phyloP scores from a whole-genome alignment of 2,797 vertebrate genomes.

The Manis crassicaudata region DNA sequence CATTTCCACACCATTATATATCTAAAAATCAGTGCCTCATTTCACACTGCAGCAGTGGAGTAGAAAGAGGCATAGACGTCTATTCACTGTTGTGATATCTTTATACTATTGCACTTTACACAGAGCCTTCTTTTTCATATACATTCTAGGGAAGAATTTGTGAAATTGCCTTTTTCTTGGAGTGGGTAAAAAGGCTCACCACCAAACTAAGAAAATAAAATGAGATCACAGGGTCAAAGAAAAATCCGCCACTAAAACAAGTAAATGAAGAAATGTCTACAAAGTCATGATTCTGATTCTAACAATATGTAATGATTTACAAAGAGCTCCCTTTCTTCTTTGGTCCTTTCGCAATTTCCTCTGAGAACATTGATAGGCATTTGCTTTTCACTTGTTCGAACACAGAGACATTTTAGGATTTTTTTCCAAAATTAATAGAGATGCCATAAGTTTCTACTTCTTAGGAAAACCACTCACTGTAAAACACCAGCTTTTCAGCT shows the following conservation, averaged over 20 bases:
- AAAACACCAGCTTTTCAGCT: neutral
- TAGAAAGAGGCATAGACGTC: neutral
- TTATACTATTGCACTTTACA: neutral
- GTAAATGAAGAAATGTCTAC: neutral
- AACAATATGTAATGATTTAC: neutral
- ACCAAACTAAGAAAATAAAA: neutral
- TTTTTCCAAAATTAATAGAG: neutral
- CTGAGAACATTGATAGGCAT: neutral
- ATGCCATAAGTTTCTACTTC: neutral
- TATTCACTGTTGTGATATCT: neutral
- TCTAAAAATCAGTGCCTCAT: neutral
- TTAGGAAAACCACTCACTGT: neutral
- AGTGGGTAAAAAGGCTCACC: neutral
- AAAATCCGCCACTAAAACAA: neutral
- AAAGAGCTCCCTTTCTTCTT: constrained; percentile 10
- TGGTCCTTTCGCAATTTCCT: constrained; percentile 43
- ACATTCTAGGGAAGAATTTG: neutral
- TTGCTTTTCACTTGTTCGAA: constrained; percentile 21
- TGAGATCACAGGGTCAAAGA: neutral
- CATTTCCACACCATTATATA: neutral
- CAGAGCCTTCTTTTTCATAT: neutral
- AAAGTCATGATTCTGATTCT: neutral
- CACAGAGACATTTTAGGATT: neutral
- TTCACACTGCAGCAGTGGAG: neutral
- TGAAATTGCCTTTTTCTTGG: constrained; percentile 20